Conservation (phyloP, 2,113 vertebrate species). For the Alethe diademata region DNA sequence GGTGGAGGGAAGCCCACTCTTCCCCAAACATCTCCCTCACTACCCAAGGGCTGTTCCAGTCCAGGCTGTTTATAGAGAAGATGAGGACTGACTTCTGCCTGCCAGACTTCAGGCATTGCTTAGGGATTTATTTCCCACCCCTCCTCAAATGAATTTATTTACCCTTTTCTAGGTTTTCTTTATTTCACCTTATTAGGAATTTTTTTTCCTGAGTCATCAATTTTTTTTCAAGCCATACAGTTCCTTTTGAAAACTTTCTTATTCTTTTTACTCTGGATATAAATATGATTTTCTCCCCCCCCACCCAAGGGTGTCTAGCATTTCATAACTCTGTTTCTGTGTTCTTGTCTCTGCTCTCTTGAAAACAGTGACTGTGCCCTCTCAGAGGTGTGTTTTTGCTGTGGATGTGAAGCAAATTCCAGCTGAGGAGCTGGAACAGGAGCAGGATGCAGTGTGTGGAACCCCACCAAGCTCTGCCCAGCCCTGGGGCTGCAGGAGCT, state of each 20-base stretch:
- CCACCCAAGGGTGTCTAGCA: not conserved
- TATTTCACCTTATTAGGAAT: not conserved
- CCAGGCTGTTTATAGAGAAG: not conserved
- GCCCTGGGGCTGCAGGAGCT: not conserved
- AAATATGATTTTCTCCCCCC: rapidly evolving
- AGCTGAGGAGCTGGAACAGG: not conserved
- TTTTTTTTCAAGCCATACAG: not conserved
- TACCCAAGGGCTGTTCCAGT: not conserved
- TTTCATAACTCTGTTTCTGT: not conserved
- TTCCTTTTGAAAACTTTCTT: not conserved
- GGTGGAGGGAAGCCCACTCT: not conserved
- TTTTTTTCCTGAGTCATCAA: not conserved
- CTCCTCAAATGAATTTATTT: not conserved
- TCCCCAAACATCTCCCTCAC: not conserved
- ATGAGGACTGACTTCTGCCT: not conserved
- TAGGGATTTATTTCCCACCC: not conserved
- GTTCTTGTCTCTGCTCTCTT: not conserved
- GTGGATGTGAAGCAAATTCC: rapidly evolving
- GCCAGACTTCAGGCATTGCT: not conserved
- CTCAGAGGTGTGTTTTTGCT: not conserved
- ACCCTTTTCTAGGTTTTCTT: not conserved
- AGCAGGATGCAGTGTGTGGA: not conserved
- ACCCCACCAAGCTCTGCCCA: not conserved
- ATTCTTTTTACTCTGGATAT: not conserved
- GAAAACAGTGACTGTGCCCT: not conserved